Conservation (phyloP, 2,797 vertebrate genomes). For the Xyrichtys novacula region DNA sequence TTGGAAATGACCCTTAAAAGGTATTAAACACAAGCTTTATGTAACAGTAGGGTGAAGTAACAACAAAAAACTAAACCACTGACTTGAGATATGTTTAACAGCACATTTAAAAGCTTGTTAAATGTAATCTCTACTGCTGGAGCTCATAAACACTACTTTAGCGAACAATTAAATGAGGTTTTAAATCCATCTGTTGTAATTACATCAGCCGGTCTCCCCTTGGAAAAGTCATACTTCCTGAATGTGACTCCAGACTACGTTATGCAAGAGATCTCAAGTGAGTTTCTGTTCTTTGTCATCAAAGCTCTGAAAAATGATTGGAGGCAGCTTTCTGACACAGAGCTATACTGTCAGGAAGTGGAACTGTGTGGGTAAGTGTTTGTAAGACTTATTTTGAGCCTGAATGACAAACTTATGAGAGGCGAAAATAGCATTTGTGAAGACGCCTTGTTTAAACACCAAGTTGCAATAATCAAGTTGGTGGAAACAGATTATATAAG, state of each 20-base stretch:
- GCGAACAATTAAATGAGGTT: background rate
- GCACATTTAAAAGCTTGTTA: background rate
- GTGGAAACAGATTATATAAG: background rate
- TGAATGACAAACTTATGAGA: background rate
- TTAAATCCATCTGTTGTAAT: background rate
- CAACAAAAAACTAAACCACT: background rate
- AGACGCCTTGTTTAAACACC: background rate
- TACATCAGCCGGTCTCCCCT: background rate
- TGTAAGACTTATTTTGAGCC: background rate
- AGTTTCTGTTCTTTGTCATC: background rate
- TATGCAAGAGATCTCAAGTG: background rate
- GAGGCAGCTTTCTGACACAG: conserved; percentile 3
- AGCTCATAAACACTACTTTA: background rate
- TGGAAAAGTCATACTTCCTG: background rate
- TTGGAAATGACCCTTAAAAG: no score
- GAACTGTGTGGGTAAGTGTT: background rate
- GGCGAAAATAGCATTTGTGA: no score
- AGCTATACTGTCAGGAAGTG: background rate
- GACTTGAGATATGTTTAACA: background rate
- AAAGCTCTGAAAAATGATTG: background rate
- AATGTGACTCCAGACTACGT: background rate
- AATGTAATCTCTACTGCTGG: background rate
- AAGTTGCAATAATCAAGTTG: no score
- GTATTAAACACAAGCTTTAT: background rate
- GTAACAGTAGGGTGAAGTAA: background rate